Evolutionary conservation across 2,113 vertebrate species (phyloP).

Genomic region (Pomatostomus ruficeps): DNA sequence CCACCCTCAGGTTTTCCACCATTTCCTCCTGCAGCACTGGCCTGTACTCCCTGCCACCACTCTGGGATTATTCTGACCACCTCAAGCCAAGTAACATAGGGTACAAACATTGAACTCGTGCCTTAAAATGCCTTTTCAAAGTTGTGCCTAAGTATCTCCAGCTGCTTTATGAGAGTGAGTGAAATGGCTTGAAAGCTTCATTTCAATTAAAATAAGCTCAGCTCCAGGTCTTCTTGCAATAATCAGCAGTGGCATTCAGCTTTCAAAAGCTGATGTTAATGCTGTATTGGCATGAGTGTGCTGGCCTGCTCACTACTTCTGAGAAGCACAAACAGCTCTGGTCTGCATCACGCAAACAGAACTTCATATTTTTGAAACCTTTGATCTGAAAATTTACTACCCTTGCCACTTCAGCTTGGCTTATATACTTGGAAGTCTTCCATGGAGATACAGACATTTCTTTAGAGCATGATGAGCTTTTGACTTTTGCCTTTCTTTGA

Average conservation of each 20-base stretch:
- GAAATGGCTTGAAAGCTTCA: constrained; percentile 13
- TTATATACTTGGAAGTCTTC: constrained; percentile 4
- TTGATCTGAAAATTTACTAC: constrained; percentile 9
- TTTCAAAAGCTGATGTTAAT: background rate
- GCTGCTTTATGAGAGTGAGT: background rate
- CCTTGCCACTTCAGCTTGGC: background rate
- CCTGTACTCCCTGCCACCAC: background rate
- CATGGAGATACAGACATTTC: background rate
- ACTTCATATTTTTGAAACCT: background rate
- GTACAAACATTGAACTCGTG: background rate
- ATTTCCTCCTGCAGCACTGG: background rate
- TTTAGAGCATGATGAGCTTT: constrained; percentile 24
- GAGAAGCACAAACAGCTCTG: background rate
- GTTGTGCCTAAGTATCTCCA: background rate
- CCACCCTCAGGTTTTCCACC: background rate
- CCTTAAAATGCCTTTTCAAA: background rate
- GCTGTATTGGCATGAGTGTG: background rate
- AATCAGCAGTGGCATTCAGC: background rate
- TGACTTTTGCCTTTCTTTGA: constrained; percentile 42
- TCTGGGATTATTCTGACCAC: background rate
- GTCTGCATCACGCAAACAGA: background rate
- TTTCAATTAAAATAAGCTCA: constrained; percentile 1
- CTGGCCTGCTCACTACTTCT: background rate
- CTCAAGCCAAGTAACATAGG: background rate
- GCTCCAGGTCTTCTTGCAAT: background rate